phyloP scores from a whole-genome alignment of 1,140 invertebrate species.

The Ruditapes philippinarum region DNA sequence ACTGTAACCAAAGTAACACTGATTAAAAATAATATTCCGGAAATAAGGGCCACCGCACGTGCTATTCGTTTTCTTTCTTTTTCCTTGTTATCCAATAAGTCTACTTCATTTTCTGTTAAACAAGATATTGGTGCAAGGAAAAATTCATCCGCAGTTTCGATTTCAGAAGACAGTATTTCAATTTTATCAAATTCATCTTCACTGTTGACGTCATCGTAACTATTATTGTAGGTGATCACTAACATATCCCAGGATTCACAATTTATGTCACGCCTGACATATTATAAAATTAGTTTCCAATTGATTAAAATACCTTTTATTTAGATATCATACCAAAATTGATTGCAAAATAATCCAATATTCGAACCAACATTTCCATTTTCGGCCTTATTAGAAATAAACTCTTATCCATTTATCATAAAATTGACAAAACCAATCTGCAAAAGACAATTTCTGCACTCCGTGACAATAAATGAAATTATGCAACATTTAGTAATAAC shows the following conservation, averaged over 20 bases:
- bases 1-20: conserved; percentile 62
- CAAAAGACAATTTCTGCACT: background rate
- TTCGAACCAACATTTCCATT: background rate
- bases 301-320: background rate
- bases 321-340: background rate
- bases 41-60: conserved; percentile 57
- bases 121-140: conserved; percentile 47
- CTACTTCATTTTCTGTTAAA: conserved; percentile 54
- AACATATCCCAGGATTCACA: conserved; percentile 31
- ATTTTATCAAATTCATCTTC: conserved; percentile 66
- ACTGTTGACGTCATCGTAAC: conserved; percentile 54
- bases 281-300: background rate
- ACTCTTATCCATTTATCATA: background rate
- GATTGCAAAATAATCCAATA: background rate
- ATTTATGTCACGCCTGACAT: conserved; percentile 44
- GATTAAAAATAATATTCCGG: conserved; percentile 58
- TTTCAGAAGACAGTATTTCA: conserved; percentile 65
- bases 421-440: too few relatives aligned
- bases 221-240: conserved; percentile 59
- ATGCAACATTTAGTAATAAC: background rate
- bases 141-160: conserved; percentile 57
- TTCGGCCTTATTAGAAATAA: background rate
- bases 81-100: conserved; percentile 34
- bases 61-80: conserved; percentile 56
- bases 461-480: background rate